phyloP scores from a whole-genome alignment of 1,140 invertebrate species.

The Ceratoteleas bidentatus region DNA sequence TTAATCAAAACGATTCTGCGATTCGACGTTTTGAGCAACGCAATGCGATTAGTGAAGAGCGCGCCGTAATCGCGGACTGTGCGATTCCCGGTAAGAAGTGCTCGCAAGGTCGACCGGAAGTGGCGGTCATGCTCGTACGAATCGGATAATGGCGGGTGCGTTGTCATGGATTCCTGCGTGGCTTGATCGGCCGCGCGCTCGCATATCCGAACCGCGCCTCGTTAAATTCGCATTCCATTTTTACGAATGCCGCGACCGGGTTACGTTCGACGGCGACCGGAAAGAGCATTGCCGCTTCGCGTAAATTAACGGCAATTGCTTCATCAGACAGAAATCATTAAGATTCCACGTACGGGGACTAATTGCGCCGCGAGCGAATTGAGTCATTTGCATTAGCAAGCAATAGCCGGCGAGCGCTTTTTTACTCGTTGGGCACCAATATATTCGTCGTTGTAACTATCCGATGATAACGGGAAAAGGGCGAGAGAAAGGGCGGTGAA shows the following conservation, averaged over 20 bases:
- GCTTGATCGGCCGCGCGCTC: conserved; percentile 30
- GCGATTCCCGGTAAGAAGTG: conserved; percentile 46
- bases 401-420: conserved; percentile 5
- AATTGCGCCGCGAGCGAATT: conserved; percentile 20
- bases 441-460: conserved; percentile 18
- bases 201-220: conserved; percentile 6
- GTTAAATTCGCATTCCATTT: conserved; percentile 49
- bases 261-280: background rate
- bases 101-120: conserved; percentile 53
- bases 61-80: conserved; percentile 23
- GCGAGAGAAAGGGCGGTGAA: conserved; percentile 5
- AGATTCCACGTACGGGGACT: conserved; percentile 21
- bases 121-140: conserved; percentile 54
- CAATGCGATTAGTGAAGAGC: conserved; percentile 12
- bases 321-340: conserved; percentile 33
- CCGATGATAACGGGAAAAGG: conserved; percentile 14
- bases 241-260: conserved; percentile 3
- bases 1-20: conserved; percentile 20
- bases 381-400: conserved; percentile 36
- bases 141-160: conserved; percentile 42
- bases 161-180: conserved; percentile 45
- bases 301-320: conserved; percentile 27
- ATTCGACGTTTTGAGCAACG: conserved; percentile 20
- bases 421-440: conserved; percentile 1
- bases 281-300: conserved; percentile 11